Evolutionary conservation across 2,888 invertebrate genomes (phyloP).

Genomic region (Cryptus viduatorius): DNA sequence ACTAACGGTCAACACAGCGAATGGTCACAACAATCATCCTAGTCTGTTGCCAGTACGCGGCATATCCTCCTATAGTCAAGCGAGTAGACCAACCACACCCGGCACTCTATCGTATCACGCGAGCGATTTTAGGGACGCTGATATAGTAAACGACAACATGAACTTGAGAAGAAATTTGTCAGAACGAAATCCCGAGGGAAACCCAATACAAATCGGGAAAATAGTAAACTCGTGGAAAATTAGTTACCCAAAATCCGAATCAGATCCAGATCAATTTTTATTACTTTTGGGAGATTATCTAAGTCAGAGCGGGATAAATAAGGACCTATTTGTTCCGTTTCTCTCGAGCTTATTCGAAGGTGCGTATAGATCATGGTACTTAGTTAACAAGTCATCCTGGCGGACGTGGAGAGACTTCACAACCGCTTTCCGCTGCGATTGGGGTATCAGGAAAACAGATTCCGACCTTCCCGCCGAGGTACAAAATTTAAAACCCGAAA

Average conservation of each 20-base stretch:
- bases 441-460: conserved; percentile 38
- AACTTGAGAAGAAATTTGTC: background rate
- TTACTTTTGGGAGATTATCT: conserved; percentile 33
- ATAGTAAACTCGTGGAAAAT: conserved; percentile 49
- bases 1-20: background rate
- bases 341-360: conserved; percentile 46
- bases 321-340: conserved; percentile 42
- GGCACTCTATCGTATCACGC: conserved; percentile 6
- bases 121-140: background rate
- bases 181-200: background rate
- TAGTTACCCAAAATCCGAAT: conserved; percentile 40
- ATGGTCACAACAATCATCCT: background rate
- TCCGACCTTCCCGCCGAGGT: conserved; percentile 38
- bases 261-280: conserved; percentile 46
- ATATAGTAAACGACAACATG: background rate
- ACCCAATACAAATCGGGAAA: conserved; percentile 25
- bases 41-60: background rate
- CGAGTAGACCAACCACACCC: background rate
- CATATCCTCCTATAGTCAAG: background rate
- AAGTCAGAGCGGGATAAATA: conserved; percentile 21
- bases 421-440: conserved; percentile 44
- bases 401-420: conserved; percentile 46
- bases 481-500: conserved; percentile 39
- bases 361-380: conserved; percentile 23
- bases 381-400: conserved; percentile 22